phyloP scores from a whole-genome alignment of 2,113 vertebrate species.

The Cricetomys ansorgei region DNA sequence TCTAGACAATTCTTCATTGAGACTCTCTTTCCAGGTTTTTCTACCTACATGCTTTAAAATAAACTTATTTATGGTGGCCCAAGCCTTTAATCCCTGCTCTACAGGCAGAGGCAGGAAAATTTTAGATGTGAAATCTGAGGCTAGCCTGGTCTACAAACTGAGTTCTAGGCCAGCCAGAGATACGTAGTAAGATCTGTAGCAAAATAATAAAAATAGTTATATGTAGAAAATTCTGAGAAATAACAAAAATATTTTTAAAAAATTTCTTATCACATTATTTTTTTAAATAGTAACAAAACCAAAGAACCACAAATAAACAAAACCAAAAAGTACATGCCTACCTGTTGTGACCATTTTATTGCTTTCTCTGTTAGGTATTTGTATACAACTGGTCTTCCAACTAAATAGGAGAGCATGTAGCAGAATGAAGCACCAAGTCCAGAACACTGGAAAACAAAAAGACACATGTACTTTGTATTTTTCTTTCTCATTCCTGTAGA shows the following conservation, averaged over 20 bases:
- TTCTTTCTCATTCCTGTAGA: background rate
- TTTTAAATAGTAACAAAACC: background rate
- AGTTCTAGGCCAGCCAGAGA: background rate
- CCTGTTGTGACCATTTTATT: constrained; percentile 98
- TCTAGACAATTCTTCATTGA: background rate
- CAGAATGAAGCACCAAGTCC: constrained; percentile 98
- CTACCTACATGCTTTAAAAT: background rate
- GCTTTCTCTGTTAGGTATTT: constrained; percentile 98
- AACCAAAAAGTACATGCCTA: constrained; percentile 77
- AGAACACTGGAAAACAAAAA: constrained; percentile 91
- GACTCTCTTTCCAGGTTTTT: background rate
- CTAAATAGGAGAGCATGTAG: constrained; percentile 98
- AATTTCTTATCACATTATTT: background rate
- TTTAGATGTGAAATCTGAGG: background rate
- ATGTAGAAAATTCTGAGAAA: background rate
- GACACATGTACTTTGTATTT: constrained; percentile 32
- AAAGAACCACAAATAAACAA: background rate
- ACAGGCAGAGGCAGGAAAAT: background rate
- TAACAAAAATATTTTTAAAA: background rate
- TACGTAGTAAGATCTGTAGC: background rate
- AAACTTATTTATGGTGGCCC: background rate
- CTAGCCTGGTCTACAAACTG: background rate
- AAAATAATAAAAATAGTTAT: background rate
- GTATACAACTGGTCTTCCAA: constrained; percentile 97
- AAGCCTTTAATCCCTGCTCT: background rate